Conservation (phyloP, 2,888 invertebrate genomes). For the Melanargia galathea region DNA sequence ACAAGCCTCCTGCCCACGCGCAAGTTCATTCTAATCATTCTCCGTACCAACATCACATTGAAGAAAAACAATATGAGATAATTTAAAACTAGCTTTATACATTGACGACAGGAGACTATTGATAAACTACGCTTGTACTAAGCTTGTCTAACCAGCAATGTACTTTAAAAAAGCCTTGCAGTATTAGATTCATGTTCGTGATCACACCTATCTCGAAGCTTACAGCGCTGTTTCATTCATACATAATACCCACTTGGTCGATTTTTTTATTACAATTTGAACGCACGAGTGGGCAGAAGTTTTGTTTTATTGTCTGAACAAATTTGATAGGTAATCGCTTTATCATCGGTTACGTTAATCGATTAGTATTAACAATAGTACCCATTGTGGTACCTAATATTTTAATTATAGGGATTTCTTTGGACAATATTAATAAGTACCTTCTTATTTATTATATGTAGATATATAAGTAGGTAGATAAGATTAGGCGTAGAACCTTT, state of each 20-base stretch:
- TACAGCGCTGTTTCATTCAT: constrained; percentile 66
- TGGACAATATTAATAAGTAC: background rate
- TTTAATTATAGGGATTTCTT: constrained; percentile 1
- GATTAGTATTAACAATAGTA: constrained; percentile 34
- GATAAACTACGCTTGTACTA: background rate
- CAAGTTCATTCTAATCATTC: constrained; percentile 70
- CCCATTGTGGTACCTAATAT: constrained; percentile 6
- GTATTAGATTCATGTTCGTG: constrained; percentile 9
- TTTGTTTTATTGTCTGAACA: constrained; percentile 62
- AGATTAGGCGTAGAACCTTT: too few relatives aligned
- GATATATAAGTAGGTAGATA: too few relatives aligned
- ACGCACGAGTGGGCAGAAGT: constrained; percentile 66
- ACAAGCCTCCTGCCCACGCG: constrained; percentile 76
- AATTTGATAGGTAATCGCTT: constrained; percentile 49
- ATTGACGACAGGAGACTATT: constrained; percentile 1
- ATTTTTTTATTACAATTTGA: constrained; percentile 56
- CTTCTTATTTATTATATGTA: too few relatives aligned
- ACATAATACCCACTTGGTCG: constrained; percentile 69
- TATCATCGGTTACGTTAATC: constrained; percentile 35
- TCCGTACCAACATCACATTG: constrained; percentile 23
- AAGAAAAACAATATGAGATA: background rate
- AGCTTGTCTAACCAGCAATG: constrained; percentile 15
- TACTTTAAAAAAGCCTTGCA: background rate
- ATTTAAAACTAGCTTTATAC: constrained; percentile 7
- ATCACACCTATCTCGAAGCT: constrained; percentile 26